Evolutionary conservation across 2,797 vertebrate species (phyloP).

Genomic region (Danio jaintianensis): DNA sequence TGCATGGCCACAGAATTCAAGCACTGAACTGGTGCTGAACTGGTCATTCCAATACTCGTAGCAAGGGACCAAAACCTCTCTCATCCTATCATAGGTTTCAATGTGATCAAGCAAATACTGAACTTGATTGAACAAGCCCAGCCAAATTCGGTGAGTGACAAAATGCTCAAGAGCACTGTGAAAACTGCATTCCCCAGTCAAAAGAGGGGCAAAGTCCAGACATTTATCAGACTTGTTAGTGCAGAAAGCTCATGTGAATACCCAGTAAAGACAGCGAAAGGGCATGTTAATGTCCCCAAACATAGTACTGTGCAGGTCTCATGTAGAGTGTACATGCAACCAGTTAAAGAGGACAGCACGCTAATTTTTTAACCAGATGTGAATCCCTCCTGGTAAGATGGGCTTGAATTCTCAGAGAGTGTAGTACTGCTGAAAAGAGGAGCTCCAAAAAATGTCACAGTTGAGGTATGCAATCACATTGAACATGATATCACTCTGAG

Average conservation of each 20-base stretch:
- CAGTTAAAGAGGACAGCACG: conserved; percentile 16
- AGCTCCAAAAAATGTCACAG: conserved; percentile 7
- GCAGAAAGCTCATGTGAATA: not conserved
- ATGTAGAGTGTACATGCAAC: not conserved
- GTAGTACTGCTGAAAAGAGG: conserved; percentile 13
- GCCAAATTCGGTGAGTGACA: not conserved
- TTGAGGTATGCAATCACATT: conserved; percentile 37
- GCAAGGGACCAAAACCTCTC: conserved; percentile 22
- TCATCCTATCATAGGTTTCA: conserved; percentile 47
- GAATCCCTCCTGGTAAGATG: conserved; percentile 36
- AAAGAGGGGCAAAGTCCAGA: not conserved
- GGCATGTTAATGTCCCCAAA: not conserved
- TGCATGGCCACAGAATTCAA: not conserved
- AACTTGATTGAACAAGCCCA: conserved; percentile 1
- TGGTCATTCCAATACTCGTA: conserved; percentile 38
- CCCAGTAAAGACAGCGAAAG: not conserved
- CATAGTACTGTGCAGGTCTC: not conserved
- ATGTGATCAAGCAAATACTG: conserved; percentile 50
- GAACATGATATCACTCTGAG: conserved; percentile 16
- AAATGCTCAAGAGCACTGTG: not conserved
- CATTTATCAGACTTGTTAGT: not conserved
- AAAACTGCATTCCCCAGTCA: not conserved
- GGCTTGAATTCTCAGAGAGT: conserved; percentile 23
- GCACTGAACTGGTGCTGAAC: conserved; percentile 38
- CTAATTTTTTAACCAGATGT: conserved; percentile 28